These are phyloP conservation scores for Drosophila testacea DNA, from an alignment of 2,888 invertebrate species.

Conservation along the genomic window DNA sequence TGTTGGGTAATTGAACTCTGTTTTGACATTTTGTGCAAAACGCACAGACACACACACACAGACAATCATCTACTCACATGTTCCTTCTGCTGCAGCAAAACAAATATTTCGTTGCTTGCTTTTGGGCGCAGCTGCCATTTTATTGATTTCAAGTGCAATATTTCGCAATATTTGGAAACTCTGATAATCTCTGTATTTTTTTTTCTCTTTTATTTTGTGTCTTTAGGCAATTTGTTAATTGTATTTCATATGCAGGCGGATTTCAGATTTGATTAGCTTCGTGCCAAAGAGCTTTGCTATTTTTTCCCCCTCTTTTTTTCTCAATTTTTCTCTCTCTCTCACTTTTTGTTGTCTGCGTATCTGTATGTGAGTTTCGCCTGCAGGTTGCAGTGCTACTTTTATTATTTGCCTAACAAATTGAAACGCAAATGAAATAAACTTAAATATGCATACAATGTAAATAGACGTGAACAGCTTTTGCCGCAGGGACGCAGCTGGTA, in stretches of 20 bases:
- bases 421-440: constrained; percentile 72
- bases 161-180: constrained; percentile 3
- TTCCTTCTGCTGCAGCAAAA: neutral
- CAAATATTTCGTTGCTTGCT: constrained; percentile 13
- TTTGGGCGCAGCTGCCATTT: constrained; percentile 16
- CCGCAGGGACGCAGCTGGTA: constrained; percentile 37
- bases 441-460: constrained; percentile 73
- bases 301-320: neutral
- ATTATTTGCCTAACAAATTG: constrained; percentile 62
- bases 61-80: neutral
- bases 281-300: constrained; percentile 3
- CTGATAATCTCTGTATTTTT: neutral
- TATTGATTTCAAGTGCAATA: constrained; percentile 28
- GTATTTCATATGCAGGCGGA: constrained; percentile 56
- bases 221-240: constrained; percentile 61
- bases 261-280: constrained; percentile 55
- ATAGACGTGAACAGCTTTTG: constrained; percentile 47
- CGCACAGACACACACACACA: constrained; percentile 1
- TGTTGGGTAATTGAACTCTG: constrained; percentile 30
- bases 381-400: constrained; percentile 35
- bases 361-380: constrained; percentile 24
- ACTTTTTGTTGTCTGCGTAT: neutral
- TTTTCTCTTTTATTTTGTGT: neutral
- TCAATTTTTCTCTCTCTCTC: neutral
- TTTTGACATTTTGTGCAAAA: constrained; percentile 10